A percentile compares a stretch with the other conserved stretches of the same genome.
These are phyloP conservation scores for Matsumyia berberina DNA, from an alignment of 2,888 invertebrate genomes.

Conservation along the genomic window DNA sequence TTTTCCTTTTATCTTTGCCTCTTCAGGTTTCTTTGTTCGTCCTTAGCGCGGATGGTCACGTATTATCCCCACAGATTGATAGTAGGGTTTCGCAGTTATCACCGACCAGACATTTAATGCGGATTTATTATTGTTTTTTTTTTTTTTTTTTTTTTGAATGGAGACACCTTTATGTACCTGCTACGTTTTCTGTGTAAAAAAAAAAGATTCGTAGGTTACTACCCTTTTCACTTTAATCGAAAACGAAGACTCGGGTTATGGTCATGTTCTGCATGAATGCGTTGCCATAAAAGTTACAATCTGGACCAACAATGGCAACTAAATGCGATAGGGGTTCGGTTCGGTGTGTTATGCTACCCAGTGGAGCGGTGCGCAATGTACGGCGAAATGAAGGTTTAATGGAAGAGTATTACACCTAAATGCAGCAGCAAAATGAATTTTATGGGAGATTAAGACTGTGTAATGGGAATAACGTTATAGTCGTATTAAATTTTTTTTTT, in stretches of 20 bases:
- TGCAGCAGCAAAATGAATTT: slow-evolving; percentile 63
- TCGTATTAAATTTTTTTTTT: slow-evolving; percentile 30
- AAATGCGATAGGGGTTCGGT: slow-evolving; percentile 12
- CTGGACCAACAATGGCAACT: slow-evolving; percentile 54
- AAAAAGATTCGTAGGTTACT: slow-evolving; percentile 22
- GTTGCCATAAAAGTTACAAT: slow-evolving; percentile 55
- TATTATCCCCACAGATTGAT: slow-evolving; percentile 41
- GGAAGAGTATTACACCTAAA: slow-evolving; percentile 48
- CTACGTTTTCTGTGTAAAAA: neutral
- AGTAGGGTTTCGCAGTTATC: slow-evolving; percentile 23
- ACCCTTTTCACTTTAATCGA: slow-evolving; percentile 54
- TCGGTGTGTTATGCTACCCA: slow-evolving; percentile 4
- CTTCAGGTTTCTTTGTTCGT: slow-evolving; percentile 12
- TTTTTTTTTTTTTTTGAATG: neutral
- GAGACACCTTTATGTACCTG: slow-evolving; percentile 24
- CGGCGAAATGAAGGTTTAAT: slow-evolving; percentile 42
- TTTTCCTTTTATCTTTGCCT: neutral
- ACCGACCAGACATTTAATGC: slow-evolving; percentile 33
- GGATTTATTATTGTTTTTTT: slow-evolving; percentile 38
- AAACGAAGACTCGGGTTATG: slow-evolving; percentile 47
- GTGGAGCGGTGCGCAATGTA: slow-evolving; percentile 1
- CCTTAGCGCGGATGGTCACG: slow-evolving; percentile 6
- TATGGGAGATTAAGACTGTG: slow-evolving; percentile 54
- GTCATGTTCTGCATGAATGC: slow-evolving; percentile 57
- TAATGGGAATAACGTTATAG: slow-evolving; percentile 46